A percentile compares a stretch with the other conserved stretches of the same genome.
These are phyloP conservation scores for Polyommatus icarus DNA, from an alignment of 2,888 invertebrate genomes.

Conservation along the genomic window DNA sequence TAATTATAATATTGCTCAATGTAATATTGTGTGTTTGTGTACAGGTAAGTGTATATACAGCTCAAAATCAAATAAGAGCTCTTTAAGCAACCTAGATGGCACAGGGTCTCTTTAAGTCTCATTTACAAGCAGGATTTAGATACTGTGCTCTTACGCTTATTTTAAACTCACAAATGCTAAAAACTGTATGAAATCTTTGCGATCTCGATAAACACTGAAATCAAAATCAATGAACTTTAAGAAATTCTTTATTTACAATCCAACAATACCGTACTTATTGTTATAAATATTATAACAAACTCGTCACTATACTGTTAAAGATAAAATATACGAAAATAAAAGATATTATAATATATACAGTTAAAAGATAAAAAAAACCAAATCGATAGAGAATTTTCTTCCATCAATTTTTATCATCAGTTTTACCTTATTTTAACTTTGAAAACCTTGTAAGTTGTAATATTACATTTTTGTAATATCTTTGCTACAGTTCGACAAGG, in stretches of 20 bases:
- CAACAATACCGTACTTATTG: conserved; percentile 42
- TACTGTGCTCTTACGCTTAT: too few relatives aligned
- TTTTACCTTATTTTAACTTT: not conserved
- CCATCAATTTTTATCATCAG: not conserved
- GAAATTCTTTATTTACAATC: conserved; percentile 13
- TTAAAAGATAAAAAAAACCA: conserved; percentile 19
- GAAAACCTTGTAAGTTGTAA: too few relatives aligned
- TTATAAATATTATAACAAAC: conserved; percentile 76
- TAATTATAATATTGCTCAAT: not conserved
- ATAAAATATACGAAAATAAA: conserved; percentile 15
- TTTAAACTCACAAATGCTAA: not conserved
- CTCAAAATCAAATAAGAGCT: too few relatives aligned
- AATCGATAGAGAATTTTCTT: not conserved
- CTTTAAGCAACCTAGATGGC: too few relatives aligned
- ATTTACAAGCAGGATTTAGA: too few relatives aligned
- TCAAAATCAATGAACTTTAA: conserved; percentile 11
- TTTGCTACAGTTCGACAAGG: too few relatives aligned
- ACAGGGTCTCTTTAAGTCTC: too few relatives aligned
- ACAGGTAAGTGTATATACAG: too few relatives aligned
- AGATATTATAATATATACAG: not conserved
- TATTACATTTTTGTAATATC: too few relatives aligned
- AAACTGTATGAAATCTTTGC: not conserved
- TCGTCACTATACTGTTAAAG: conserved; percentile 34
- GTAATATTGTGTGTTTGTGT: too few relatives aligned
- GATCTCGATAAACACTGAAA: not conserved